Evolutionary conservation across 1,140 invertebrate species (phyloP), one percentile per base, ranked within the genome.

Genomic region (Charaxes varanes): DNA sequence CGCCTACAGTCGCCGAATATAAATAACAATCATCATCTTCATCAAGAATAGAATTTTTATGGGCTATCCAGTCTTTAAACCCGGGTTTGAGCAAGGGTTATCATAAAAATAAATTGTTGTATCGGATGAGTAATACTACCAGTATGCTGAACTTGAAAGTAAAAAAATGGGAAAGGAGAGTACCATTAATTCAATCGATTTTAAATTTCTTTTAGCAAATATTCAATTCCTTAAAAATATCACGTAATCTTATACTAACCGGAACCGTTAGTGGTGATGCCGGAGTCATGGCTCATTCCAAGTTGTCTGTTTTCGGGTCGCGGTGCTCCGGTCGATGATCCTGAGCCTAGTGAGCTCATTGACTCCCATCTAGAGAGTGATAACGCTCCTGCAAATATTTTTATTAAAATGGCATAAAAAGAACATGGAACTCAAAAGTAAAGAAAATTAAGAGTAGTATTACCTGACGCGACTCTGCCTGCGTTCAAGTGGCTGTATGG

Each of bases 401-500:
- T 34, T 17, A 27, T 27, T 15, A 26, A 11, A 15, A 5, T 10
- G 6, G 7, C 5, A n/a, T 16, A 17, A 16, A 22, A 22, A 22
- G 21, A 4, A 6, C 21, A 23, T n/a, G 10, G 0, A 23, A 23
- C 6, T n/a, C 0, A 2, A 23, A 23, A n/a, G 7, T 3, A 23
- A n/a, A 6, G 21, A 2, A n/a, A n/a, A n/a, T n/a, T n/a, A n/a
- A n/a, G 8, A 18, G 6, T 28, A 18, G n/a, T 27, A 55, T 53
- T 80, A 93, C 92, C 93, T 37, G 93, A 93, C 19, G 94, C 94
- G 10, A 94, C 91, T 51, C 94, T 86, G 0, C 94, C 94, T 12
- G 94, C 93, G 65, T 95, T 95, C 1, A 96, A 81, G 79, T 97
- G 94, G 13, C 94, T 94, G 65, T 94, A 96, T 0, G 94, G 94